Evolutionary conservation across 2,797 vertebrate species (phyloP), one percentile per base, ranked within the genome.

Genomic region (Kryptolebias ocellatus): DNA sequence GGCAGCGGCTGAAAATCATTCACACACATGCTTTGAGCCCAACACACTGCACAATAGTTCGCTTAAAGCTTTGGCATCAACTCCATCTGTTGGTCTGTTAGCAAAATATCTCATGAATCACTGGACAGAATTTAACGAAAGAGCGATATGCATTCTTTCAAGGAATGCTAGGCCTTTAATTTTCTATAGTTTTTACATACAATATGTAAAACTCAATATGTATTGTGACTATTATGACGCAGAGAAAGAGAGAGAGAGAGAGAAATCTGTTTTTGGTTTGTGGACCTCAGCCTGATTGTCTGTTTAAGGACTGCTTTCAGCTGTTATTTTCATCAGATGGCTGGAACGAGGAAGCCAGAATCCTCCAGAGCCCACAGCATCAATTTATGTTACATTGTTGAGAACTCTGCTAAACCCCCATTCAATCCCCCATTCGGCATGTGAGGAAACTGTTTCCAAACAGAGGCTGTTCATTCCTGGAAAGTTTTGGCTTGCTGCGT

Each of bases 301-400:
- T 77, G 62, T 62, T 77, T 67, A 42, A 59, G 49, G 34, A 72
- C 62, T 29, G 14, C 42, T 51, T 74, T 64, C 10, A 11, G 17
- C 51, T 68, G 53, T 60, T 69, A 67, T 75, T 73, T 79, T 65
- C 71, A 71, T 76, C 53, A 67, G 44, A 70, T 49, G 50, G 27
- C 11, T 16, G 45, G 58, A 78, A 82, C 73, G 60, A 70, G 53
- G 69, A 79, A 63, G 53, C 68, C 27, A 59, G 52, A 83, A 70
- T 79, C 65, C 70, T 72, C 67, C 15, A 34, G 50, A 67, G 37
- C 76, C 80, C 51, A 44, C 47, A 62, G 64, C 63, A 53, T 84
- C 79, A 83, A 79, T 89, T 85, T 84, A 77, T 45, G 60, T 67
- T 44, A 46, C 65, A 78, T 80, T 82, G 81, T 83, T 79, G 60